Conservation (phyloP, 2,797 vertebrate genomes). For the Lacerta bilineata region DNA sequence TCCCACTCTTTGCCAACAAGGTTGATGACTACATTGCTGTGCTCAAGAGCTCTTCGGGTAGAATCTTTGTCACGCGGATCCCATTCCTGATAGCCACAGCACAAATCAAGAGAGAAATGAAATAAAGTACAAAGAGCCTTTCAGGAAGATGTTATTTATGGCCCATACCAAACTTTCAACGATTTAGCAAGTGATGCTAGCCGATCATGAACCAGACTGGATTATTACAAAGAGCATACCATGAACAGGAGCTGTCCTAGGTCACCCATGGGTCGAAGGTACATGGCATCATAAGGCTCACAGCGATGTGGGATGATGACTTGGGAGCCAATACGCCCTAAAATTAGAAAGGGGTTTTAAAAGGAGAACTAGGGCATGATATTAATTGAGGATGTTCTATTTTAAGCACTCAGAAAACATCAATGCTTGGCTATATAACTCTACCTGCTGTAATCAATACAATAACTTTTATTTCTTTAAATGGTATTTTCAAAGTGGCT, state of each 20-base stretch:
- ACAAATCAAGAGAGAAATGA: constrained; percentile 46
- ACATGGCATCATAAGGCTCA: constrained; percentile 92
- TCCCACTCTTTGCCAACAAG: constrained; percentile 95
- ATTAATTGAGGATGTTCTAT: background rate
- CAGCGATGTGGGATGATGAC: constrained; percentile 91
- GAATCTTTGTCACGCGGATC: constrained; percentile 88
- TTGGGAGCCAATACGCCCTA: constrained; percentile 94
- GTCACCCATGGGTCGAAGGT: constrained; percentile 94
- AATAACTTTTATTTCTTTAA: background rate
- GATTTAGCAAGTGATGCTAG: constrained; percentile 24
- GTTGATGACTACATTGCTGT: constrained; percentile 96
- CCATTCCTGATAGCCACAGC: constrained; percentile 88
- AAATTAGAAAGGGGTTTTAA: constrained; percentile 29
- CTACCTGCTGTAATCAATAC: background rate
- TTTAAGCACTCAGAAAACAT: background rate
- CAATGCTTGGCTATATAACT: background rate
- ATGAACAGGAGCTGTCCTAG: constrained; percentile 94
- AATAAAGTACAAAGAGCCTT: background rate
- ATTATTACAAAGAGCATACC: constrained; percentile 79
- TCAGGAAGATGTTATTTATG: constrained; percentile 26
- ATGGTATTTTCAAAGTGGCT: background rate
- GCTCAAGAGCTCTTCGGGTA: constrained; percentile 86
- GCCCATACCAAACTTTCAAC: background rate
- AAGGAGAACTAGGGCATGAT: background rate
- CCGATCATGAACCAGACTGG: constrained; percentile 26